Evolutionary conservation across 2,888 invertebrate species (phyloP), one percentile per base, ranked within the genome.

Genomic region (Dusona sp.): DNA sequence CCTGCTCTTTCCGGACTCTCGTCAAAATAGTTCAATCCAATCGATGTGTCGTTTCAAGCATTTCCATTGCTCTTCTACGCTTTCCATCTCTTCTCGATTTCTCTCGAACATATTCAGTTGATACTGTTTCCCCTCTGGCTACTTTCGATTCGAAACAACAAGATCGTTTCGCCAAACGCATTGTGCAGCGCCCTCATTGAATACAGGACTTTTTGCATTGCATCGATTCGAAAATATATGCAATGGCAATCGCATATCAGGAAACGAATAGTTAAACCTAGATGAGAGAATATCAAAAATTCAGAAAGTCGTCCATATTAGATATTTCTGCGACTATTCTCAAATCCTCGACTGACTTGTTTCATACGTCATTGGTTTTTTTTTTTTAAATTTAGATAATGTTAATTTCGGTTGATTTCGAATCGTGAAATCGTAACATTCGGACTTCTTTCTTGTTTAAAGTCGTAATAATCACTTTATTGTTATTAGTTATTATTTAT

Each of bases 21-120:
- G 54, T 75, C 64, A 64, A n/a, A n/a, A 86, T 45, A 75, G 67
- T 70, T 70, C 83, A 83, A 83, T 86, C 85, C 48, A 86, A 86
- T 83, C 83, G 83, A 79, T 79, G 72, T 75, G 29, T 77, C 78
- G 86, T 87, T 82, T 82, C 81, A 48, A 67, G 36, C 22, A 54
- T 81, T 79, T 70, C 65, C 61, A 54, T 61, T n/a, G 54, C 57
- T 36, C 64, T 67, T 51, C 19, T 22, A 38, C 25, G 9, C 25
- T 77, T 57, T 72, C 42, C 64, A 57, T 74, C 33, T 68, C 74
- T 45, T 45, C 38, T 54, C 70, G 48, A 61, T 68, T 45, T 57
- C 25, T 11, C 8, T 64, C 8, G 13, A 75, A 68, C 68, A 29
- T 79, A 75, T 45, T n/a, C 25, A 6, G 68, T 68, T 38, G 45